Conservation (phyloP, 2,888 invertebrate genomes). For the Lithodes maja region DNA sequence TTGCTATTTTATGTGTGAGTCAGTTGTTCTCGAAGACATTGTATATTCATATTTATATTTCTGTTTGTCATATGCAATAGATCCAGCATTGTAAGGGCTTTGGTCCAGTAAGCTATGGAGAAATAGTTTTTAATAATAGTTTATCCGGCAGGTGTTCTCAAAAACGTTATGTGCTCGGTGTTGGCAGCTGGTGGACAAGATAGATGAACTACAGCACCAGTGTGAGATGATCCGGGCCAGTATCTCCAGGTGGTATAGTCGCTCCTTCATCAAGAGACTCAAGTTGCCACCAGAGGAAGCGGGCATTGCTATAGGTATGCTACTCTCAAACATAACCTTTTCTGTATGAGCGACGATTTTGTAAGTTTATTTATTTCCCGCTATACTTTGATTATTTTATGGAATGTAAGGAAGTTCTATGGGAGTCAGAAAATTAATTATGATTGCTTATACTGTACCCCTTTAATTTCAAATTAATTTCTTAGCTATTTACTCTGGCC, state of each 20-base stretch:
- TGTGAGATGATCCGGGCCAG: constrained; percentile 21
- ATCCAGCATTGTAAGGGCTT: too few species aligned
- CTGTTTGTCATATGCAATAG: background rate
- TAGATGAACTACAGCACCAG: constrained; percentile 30
- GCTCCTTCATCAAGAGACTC: constrained; percentile 35
- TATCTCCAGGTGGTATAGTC: constrained; percentile 30
- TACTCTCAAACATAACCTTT: background rate
- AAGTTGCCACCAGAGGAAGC: constrained; percentile 25
- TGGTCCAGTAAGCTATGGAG: too few species aligned
- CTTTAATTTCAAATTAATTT: too few species aligned
- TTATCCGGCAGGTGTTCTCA: constrained; percentile 35
- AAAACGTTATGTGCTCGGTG: constrained; percentile 47
- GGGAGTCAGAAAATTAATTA: too few species aligned
- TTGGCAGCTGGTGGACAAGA: constrained; percentile 35
- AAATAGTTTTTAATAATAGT: background rate
- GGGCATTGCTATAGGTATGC: constrained; percentile 16
- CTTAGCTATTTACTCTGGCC: too few species aligned
- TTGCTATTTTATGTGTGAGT: too few species aligned
- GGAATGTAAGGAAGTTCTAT: too few species aligned
- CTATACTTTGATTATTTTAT: too few species aligned
- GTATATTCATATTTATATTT: background rate
- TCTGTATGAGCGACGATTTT: too few species aligned
- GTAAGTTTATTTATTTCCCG: too few species aligned
- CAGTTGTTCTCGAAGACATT: background rate
- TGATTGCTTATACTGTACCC: too few species aligned